Conservation (phyloP, 2,113 vertebrate genomes). For the Neomonachus schauinslandi region DNA sequence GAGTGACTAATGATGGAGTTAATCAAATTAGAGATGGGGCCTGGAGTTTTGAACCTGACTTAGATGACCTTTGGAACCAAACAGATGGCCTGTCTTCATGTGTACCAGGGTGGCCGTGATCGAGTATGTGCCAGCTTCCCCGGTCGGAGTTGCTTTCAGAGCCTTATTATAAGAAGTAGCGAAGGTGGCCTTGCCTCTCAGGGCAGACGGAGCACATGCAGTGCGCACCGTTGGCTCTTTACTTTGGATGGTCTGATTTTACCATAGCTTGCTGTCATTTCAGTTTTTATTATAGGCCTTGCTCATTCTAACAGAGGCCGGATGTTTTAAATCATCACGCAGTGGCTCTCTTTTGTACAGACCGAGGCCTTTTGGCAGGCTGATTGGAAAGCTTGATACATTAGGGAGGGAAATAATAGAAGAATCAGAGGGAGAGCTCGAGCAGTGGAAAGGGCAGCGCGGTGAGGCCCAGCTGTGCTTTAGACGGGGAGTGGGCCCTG, state of each 20-base stretch:
- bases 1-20: neutral
- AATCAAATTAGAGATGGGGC: neutral
- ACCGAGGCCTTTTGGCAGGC: slow-evolving; percentile 15
- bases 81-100: neutral
- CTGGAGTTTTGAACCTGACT: slow-evolving; percentile 1
- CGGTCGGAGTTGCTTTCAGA: neutral
- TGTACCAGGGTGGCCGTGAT: neutral
- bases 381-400: neutral
- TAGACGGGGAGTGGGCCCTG: neutral
- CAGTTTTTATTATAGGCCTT: neutral
- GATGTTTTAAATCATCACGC: neutral
- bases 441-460: rapidly evolving
- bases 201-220: rapidly evolving
- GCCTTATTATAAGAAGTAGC: neutral
- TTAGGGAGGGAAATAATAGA: neutral
- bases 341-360: neutral
- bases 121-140: neutral
- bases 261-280: neutral
- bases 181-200: neutral
- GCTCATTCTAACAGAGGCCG: neutral
- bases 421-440: neutral
- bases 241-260: neutral
- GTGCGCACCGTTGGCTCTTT: neutral
- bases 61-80: neutral
- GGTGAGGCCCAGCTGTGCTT: neutral